phyloP scores from a whole-genome alignment of 2,888 invertebrate species.

The Lasioglossum marginatum region DNA sequence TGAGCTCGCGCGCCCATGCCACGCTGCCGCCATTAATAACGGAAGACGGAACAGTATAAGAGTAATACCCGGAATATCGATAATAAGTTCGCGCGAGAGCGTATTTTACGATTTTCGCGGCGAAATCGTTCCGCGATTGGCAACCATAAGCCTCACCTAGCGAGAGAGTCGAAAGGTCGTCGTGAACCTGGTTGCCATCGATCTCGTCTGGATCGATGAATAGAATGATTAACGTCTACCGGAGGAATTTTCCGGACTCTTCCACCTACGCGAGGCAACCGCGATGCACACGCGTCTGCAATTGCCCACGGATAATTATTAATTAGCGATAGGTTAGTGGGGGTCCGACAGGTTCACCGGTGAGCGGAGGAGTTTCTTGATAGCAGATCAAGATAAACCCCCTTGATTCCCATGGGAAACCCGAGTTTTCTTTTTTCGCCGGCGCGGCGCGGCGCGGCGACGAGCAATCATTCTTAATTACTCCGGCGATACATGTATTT shows the following conservation, averaged over 20 bases:
- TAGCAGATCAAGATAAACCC: conserved; percentile 47
- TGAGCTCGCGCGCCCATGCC: conserved; percentile 4
- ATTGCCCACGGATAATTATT: conserved; percentile 62
- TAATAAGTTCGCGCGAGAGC: conserved; percentile 36
- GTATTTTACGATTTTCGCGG: conserved; percentile 27
- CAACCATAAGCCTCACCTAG: conserved; percentile 3
- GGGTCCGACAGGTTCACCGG: conserved; percentile 56
- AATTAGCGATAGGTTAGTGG: conserved; percentile 59
- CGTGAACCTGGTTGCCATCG: conserved; percentile 55
- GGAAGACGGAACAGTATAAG: conserved; percentile 19
- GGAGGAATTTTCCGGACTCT: conserved; percentile 56
- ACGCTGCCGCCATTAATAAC: conserved; percentile 45
- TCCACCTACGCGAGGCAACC: conserved; percentile 59
- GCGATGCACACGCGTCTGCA: conserved; percentile 28
- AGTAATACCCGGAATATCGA: conserved; percentile 29
- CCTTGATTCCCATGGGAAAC: conserved; percentile 16
- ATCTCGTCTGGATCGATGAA: conserved; percentile 68
- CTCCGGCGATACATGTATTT: not conserved
- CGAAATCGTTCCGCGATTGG: conserved; percentile 36
- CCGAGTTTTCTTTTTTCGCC: not conserved
- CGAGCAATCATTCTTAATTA: not conserved
- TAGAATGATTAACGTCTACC: conserved; percentile 69
- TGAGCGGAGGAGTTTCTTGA: conserved; percentile 51
- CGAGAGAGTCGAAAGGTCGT: conserved; percentile 38
- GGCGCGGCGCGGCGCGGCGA: not conserved